Evolutionary conservation across 1,140 invertebrate genomes (phyloP).

Genomic region (Zophobas morio): DNA sequence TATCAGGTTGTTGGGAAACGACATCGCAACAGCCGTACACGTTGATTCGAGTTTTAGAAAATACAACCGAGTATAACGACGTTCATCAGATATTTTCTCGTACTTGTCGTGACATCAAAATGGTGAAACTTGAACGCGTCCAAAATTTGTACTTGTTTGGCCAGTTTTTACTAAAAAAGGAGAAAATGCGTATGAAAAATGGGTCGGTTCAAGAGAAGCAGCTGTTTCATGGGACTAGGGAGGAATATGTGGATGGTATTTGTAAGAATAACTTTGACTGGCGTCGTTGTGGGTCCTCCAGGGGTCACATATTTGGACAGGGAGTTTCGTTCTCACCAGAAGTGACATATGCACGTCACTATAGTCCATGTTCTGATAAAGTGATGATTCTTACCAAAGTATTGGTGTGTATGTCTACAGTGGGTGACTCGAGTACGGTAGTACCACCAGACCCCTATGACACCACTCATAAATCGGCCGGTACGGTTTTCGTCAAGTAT

Average conservation of each 20-base stretch:
- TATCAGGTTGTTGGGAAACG: not conserved
- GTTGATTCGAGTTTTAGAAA: not conserved
- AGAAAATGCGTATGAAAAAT: slow-evolving; percentile 4
- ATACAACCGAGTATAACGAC: not conserved
- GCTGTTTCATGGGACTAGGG: slow-evolving; percentile 44
- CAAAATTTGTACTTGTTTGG: slow-evolving; percentile 4
- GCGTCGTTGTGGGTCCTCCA: slow-evolving; percentile 8
- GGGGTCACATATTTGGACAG: slow-evolving; percentile 53
- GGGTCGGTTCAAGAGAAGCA: not conserved
- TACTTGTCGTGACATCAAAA: not conserved
- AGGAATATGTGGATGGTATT: slow-evolving; percentile 25
- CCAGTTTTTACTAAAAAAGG: slow-evolving; percentile 10
- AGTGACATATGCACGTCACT: slow-evolving; percentile 52
- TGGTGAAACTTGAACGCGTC: slow-evolving; percentile 3
- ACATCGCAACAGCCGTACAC: not conserved
- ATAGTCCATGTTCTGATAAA: slow-evolving; percentile 27
- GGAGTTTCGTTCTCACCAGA: slow-evolving; percentile 53
- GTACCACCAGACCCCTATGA: slow-evolving; percentile 49
- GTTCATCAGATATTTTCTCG: not conserved
- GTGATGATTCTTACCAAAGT: slow-evolving; percentile 54
- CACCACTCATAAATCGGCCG: slow-evolving; percentile 50
- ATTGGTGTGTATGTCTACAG: slow-evolving; percentile 36
- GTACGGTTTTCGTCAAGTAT: slow-evolving; percentile 56
- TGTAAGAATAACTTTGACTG: slow-evolving; percentile 47
- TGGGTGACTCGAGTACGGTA: slow-evolving; percentile 29